Evolutionary conservation across 2,888 invertebrate species (phyloP).

Genomic region (Lissocephala sabroskyi): DNA sequence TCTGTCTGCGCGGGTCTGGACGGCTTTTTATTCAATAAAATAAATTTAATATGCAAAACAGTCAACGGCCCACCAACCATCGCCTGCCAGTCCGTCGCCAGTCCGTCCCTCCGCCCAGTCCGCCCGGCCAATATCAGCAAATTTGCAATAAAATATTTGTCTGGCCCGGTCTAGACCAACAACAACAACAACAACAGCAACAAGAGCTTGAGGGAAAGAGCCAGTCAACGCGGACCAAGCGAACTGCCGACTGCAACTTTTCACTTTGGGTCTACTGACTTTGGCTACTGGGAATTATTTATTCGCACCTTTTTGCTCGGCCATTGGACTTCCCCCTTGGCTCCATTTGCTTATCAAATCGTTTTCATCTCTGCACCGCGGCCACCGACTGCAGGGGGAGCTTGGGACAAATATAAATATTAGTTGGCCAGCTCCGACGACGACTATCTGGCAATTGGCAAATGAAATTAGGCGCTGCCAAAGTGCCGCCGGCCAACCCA

Average conservation of each 20-base stretch:
- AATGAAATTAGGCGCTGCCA: slow-evolving; percentile 47
- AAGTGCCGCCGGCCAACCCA: slow-evolving; percentile 33
- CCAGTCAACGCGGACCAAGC: too few relatives aligned
- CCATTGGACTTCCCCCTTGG: not conserved
- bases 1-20: too few relatives aligned
- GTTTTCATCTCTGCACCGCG: slow-evolving; percentile 31
- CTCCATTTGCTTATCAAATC: slow-evolving; percentile 55
- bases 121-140: slow-evolving; percentile 59
- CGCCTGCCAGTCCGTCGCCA: slow-evolving; percentile 43
- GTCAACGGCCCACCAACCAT: slow-evolving; percentile 29
- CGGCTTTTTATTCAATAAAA: slow-evolving; percentile 60
- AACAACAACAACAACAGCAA: too few relatives aligned
- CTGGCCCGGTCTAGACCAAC: slow-evolving; percentile 29
- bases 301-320: slow-evolving; percentile 55
- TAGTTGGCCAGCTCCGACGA: too few relatives aligned
- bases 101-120: slow-evolving; percentile 25
- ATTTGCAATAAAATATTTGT: slow-evolving; percentile 65
- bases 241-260: slow-evolving; percentile 4
- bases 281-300: slow-evolving; percentile 58
- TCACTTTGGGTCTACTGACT: slow-evolving; percentile 4
- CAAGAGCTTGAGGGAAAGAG: too few relatives aligned
- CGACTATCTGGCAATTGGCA: slow-evolving; percentile 29
- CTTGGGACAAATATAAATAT: slow-evolving; percentile 59
- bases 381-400: slow-evolving; percentile 43
- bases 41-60: slow-evolving; percentile 62